phyloP scores from a whole-genome alignment of 2,113 vertebrate genomes.

The Sorex fumeus region DNA sequence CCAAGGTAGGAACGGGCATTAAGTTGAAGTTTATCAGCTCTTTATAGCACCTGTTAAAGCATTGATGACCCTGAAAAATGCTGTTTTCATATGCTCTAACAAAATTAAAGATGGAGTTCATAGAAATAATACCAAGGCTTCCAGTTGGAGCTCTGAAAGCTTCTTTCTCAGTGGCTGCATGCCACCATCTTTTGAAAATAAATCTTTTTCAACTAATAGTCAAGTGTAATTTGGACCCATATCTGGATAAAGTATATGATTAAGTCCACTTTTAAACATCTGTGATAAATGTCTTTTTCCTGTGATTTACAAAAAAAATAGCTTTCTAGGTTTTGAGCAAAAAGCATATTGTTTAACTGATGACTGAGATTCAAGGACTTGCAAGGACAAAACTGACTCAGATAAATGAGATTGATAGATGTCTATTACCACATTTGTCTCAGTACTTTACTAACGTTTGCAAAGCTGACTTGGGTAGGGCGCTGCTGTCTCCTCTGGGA shows the following conservation, averaged over 20 bases:
- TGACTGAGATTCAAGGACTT: constrained; percentile 6
- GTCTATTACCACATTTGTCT: constrained; percentile 22
- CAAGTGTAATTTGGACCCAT: constrained; percentile 19
- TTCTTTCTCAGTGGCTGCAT: constrained; percentile 43
- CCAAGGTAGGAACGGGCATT: neutral
- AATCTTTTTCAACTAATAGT: constrained; percentile 45
- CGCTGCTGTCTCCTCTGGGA: neutral
- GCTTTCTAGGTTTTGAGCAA: constrained; percentile 18
- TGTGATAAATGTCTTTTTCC: neutral
- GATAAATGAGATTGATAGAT: constrained; percentile 4
- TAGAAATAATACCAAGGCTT: neutral
- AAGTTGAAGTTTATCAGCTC: neutral
- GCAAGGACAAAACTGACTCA: neutral
- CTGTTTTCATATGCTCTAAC: constrained; percentile 24
- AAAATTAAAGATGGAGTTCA: constrained; percentile 5
- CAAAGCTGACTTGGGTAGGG: neutral
- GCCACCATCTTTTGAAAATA: neutral
- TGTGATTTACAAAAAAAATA: constrained; percentile 39
- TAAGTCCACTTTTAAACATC: constrained; percentile 3
- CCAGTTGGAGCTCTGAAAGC: constrained; percentile 18
- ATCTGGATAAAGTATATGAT: constrained; percentile 51
- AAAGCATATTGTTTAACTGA: constrained; percentile 35
- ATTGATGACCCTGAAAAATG: neutral
- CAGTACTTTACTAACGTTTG: neutral
- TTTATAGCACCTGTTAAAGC: neutral